Conservation (phyloP, 37 sponge, comb jelly and placozoan species). For the Corticium candelabrum region DNA sequence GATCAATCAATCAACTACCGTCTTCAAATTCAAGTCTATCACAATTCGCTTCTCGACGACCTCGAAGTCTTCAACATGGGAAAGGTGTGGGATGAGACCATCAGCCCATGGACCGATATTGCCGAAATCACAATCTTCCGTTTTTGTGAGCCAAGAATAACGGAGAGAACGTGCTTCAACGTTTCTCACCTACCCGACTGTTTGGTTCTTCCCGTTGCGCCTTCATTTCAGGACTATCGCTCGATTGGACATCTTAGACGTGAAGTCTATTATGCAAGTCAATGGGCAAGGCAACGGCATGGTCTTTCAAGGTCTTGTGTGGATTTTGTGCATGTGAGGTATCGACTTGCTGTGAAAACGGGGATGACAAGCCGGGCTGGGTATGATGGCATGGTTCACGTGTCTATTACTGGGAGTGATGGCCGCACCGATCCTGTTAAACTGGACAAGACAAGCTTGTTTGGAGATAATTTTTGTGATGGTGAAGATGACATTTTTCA, state of each 20-base stretch:
- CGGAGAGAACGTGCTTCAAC: slow-evolving; percentile 21
- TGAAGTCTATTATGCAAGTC: not conserved
- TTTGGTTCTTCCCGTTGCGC: slow-evolving; percentile 28
- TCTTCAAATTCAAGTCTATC: not conserved
- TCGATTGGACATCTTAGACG: not conserved
- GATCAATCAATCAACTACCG: no score
- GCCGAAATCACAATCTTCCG: not conserved
- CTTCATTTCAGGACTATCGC: not conserved
- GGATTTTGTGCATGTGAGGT: no score
- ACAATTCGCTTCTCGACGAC: no score
- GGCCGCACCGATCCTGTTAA: not conserved
- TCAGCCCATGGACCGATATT: not conserved
- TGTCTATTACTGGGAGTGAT: not conserved
- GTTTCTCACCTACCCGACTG: slow-evolving; percentile 91
- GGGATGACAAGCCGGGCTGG: not conserved
- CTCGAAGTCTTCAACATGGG: slow-evolving; percentile 2
- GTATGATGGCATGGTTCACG: not conserved
- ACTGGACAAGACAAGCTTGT: not conserved
- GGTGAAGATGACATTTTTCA: not conserved
- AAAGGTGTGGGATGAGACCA: not conserved
- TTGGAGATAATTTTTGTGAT: not conserved
- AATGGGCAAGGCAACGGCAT: no score
- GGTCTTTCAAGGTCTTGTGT: no score
- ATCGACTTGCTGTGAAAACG: not conserved
- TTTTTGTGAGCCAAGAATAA: not conserved